Conservation (phyloP, 1,140 invertebrate species). For the Eriocheir sinensis region DNA sequence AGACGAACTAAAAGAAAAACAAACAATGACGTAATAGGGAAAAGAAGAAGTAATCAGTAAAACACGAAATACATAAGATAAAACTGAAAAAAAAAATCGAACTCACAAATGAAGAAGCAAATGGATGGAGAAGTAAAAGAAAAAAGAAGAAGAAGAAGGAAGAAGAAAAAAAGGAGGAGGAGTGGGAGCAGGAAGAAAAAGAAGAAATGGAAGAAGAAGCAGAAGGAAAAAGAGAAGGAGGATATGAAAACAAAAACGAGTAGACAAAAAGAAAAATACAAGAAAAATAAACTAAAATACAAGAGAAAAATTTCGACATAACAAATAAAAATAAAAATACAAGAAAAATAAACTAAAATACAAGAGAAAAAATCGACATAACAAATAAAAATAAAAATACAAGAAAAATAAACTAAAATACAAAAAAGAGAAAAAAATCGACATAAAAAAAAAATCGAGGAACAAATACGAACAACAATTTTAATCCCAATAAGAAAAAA, state of each 20-base stretch:
- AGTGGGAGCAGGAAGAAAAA: no score
- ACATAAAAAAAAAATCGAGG: no score
- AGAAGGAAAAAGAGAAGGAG: neutral
- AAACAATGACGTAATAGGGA: neutral
- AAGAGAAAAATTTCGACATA: neutral
- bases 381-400: neutral
- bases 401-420: no score
- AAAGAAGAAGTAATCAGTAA: neutral
- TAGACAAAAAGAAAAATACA: neutral
- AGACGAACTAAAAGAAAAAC: neutral
- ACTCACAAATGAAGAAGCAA: neutral
- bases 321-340: no score
- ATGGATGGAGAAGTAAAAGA: neutral
- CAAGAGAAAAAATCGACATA: no score
- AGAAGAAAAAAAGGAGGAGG: neutral
- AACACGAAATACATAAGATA: no score
- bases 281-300: neutral
- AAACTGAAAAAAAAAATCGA: neutral
- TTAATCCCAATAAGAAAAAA: no score
- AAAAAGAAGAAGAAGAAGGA: neutral
- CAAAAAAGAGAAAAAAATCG: no score
- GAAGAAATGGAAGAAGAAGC: neutral
- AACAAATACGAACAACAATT: no score
- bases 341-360: no score
- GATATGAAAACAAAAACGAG: neutral